Conservation (phyloP, 2,888 invertebrate genomes). For the Epirrhoe tristata region DNA sequence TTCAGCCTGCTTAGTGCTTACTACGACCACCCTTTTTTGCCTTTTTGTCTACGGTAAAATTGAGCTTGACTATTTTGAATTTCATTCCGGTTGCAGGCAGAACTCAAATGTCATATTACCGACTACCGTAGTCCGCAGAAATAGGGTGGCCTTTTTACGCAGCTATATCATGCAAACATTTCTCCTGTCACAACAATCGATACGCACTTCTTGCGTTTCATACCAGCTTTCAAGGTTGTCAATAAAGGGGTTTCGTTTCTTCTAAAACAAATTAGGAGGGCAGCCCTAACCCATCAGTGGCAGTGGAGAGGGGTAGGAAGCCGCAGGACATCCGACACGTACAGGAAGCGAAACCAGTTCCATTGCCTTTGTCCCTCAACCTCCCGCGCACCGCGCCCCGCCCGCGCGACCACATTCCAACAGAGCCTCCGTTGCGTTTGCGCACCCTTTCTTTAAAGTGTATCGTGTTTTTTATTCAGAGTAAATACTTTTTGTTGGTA, state of each 20-base stretch:
- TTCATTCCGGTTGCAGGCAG: too few relatives aligned
- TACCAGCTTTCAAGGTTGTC: too few relatives aligned
- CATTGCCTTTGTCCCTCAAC: slow-evolving; percentile 80
- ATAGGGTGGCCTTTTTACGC: too few relatives aligned
- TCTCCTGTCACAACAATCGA: too few relatives aligned
- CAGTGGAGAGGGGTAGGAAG: slow-evolving; percentile 76
- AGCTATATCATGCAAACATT: too few relatives aligned
- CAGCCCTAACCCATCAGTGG: slow-evolving; percentile 46
- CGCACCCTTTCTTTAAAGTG: slow-evolving; percentile 67
- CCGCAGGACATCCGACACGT: slow-evolving; percentile 86
- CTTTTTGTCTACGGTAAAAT: too few relatives aligned
- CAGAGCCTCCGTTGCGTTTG: slow-evolving; percentile 69
- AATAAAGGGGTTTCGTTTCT: background rate
- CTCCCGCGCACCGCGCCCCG: slow-evolving; percentile 60
- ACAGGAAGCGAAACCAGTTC: slow-evolving; percentile 85
- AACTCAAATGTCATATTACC: too few relatives aligned
- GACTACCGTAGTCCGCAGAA: too few relatives aligned
- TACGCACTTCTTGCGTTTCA: too few relatives aligned
- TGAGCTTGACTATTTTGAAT: too few relatives aligned
- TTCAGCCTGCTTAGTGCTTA: too few relatives aligned
- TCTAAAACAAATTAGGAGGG: slow-evolving; percentile 2
- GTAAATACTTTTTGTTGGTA: background rate
- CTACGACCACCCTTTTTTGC: too few relatives aligned
- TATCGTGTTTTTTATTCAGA: slow-evolving; percentile 43
- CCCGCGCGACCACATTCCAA: slow-evolving; percentile 78